phyloP scores from a whole-genome alignment of 2,113 vertebrate species.

The Rhagologus leucostigma region DNA sequence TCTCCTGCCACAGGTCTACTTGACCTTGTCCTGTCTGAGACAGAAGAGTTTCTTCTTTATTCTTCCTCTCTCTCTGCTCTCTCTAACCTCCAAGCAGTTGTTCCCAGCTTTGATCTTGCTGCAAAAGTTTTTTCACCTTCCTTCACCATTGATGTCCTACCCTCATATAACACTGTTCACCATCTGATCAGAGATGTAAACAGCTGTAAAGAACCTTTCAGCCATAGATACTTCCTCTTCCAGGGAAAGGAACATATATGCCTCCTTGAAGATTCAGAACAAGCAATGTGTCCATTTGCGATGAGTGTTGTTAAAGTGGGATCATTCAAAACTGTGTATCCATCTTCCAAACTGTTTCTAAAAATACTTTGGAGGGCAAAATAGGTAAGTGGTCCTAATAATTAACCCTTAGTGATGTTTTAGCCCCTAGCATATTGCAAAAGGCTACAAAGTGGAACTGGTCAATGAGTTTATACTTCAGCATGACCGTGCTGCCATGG shows the following conservation, averaged over 20 bases:
- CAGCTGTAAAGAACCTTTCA: background rate
- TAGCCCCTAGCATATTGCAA: background rate
- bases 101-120: background rate
- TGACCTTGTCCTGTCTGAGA: background rate
- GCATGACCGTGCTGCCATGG: background rate
- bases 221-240: background rate
- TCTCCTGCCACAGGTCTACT: background rate
- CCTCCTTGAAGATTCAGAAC: background rate
- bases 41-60: background rate
- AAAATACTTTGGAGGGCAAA: background rate
- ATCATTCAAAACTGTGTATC: background rate
- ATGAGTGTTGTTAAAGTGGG: background rate
- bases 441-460: background rate
- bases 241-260: background rate
- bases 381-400: background rate
- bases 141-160: background rate
- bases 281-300: background rate
- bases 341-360: background rate
- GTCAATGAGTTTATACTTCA: background rate
- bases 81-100: background rate
- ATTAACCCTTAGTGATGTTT: background rate
- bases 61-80: background rate
- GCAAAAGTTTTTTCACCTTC: background rate
- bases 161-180: background rate
- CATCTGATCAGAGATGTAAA: background rate